These are phyloP conservation scores for Dioctria rufipes DNA, from an alignment of 2,888 invertebrate genomes.

Conservation along the genomic window DNA sequence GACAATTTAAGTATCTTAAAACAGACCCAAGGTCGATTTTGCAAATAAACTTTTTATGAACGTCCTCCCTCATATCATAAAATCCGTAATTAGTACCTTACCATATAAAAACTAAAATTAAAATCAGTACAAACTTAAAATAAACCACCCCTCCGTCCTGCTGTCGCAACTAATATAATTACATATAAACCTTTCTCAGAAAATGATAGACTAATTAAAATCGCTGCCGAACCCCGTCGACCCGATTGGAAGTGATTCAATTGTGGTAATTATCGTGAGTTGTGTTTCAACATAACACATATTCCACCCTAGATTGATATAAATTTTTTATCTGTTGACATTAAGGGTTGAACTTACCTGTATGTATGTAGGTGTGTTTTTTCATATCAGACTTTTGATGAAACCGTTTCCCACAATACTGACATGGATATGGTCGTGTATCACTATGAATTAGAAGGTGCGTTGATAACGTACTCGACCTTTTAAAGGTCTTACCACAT, in stretches of 20 bases:
- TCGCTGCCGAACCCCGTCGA: neutral
- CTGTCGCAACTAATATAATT: neutral
- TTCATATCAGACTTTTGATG: slow-evolving; percentile 89
- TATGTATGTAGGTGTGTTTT: slow-evolving; percentile 98
- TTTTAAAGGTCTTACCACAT: slow-evolving; percentile 97
- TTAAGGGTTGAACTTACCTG: slow-evolving; percentile 76
- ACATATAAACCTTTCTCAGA: slow-evolving; percentile 31
- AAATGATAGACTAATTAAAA: slow-evolving; percentile 31
- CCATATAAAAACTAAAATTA: no score
- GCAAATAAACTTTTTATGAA: no score
- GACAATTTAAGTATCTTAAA: no score
- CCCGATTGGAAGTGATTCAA: slow-evolving; percentile 31
- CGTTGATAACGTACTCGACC: slow-evolving; percentile 96
- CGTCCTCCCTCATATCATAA: no score
- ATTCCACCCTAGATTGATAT: slow-evolving; percentile 30
- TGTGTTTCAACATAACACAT: slow-evolving; percentile 33
- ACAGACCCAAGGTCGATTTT: no score
- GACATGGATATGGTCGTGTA: slow-evolving; percentile 98
- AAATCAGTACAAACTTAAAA: no score
- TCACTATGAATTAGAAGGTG: slow-evolving; percentile 98
- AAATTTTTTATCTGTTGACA: slow-evolving; percentile 48
- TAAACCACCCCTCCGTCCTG: no score
- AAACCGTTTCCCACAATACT: slow-evolving; percentile 82
- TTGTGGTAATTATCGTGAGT: slow-evolving; percentile 9
- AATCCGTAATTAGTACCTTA: no score